These are phyloP conservation scores for Drosophila navojoa DNA, from an alignment of 1,140 invertebrate species.

Conservation along the genomic window DNA sequence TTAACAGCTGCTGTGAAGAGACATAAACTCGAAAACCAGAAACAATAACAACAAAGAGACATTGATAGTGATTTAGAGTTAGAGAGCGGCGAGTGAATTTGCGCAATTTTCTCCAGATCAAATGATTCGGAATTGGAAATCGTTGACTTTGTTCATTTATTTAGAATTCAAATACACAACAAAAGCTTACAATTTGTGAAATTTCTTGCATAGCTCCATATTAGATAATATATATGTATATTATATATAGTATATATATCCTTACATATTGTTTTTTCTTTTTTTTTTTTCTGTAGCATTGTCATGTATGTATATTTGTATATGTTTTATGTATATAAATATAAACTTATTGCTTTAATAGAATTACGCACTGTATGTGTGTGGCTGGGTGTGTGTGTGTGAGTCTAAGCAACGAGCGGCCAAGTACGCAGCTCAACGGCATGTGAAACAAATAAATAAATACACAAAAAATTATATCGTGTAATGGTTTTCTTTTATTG, in stretches of 20 bases:
- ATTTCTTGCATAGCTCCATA: slow-evolving; percentile 45
- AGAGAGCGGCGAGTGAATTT: slow-evolving; percentile 23
- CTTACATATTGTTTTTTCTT: slow-evolving; percentile 27
- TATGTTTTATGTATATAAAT: slow-evolving; percentile 72
- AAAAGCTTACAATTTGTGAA: slow-evolving; percentile 77
- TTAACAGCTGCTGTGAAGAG: slow-evolving; percentile 42
- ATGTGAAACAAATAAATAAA: slow-evolving; percentile 12
- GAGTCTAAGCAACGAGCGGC: slow-evolving; percentile 47
- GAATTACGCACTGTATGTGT: slow-evolving; percentile 49
- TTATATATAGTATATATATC: slow-evolving; percentile 39
- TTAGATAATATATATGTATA: slow-evolving; percentile 41
- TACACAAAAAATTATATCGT: slow-evolving; percentile 29
- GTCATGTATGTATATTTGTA: slow-evolving; percentile 77
- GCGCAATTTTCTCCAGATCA: slow-evolving; percentile 15
- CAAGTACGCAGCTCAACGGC: slow-evolving; percentile 49
- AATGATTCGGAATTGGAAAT: slow-evolving; percentile 50
- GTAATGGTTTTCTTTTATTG: slow-evolving; percentile 47
- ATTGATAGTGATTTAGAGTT: not conserved
- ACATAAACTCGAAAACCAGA: slow-evolving; percentile 44
- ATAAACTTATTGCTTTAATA: slow-evolving; percentile 73
- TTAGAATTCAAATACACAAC: slow-evolving; percentile 78
- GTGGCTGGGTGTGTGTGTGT: slow-evolving; percentile 35
- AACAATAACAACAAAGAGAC: slow-evolving; percentile 17
- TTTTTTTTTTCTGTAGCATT: slow-evolving; percentile 46
- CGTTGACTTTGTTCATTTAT: slow-evolving; percentile 66